Evolutionary conservation across 2,888 invertebrate genomes (phyloP), one percentile per base, ranked within the genome.

Genomic region (Sturmia bella): DNA sequence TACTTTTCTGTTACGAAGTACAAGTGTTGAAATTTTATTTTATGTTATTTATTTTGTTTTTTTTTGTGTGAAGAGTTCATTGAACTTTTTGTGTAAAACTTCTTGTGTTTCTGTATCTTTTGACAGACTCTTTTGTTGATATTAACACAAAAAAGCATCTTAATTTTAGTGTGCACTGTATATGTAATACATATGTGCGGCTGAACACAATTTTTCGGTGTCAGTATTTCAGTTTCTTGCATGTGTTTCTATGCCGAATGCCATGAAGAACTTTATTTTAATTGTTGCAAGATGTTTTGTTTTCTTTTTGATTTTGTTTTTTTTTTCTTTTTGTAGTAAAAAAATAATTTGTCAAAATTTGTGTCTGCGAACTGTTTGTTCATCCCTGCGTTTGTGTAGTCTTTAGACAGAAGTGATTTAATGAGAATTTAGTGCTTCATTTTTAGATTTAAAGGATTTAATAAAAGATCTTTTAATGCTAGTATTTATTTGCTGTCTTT

Each of bases 11-110:
- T 37, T 52, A 61, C 43, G 21, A 19, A 15, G 15, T 24, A 45
- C 43, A 43, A 57, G 52, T 64, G 63, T 57, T 57, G n/a, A 5
- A 57, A 11, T 15, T 59, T 72, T 48, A 6, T 17, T 17, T 61
- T 50, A 41, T 17, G n/a, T 11, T 41, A 52, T 50, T 61, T 54
- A 54, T 39, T 63, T 73, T 61, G 37, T 72, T 48, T 15, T 13
- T 50, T 66, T 68, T 50, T 68, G 27, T 59, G 45, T 68, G 64
- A 70, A 80, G 75, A 80, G 80, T 75, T 80, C 75, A 66, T 80
- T 80, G 52, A 80, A 69, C 80, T 61, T 24, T 43, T n/a, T 11
- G 0, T 64, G 45, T 57, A 57, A 19, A 12, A 64, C 64, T 73
- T 68, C 43, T 52, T 63, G 27, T 54, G 37, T 54, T 27, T 63